Evolutionary conservation across 2,888 invertebrate genomes (phyloP), one percentile per base, ranked within the genome.

Genomic region (Andrena dorsata): DNA sequence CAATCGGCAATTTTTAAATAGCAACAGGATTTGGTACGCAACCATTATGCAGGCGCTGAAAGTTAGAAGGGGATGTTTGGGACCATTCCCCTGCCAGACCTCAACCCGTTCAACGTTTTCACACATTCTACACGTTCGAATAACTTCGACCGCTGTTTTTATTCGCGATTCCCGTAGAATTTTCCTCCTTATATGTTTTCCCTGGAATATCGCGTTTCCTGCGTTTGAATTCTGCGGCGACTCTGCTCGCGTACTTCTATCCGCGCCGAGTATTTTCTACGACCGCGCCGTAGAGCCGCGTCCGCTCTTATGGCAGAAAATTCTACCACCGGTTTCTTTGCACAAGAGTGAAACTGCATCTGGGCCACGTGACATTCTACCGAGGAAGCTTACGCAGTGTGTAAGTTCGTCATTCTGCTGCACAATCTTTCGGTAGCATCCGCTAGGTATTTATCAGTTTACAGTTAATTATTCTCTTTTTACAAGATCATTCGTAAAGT

Each of bases 371-470:
- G 83, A 71, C 66, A 73, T 23, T 35, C 51, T 56, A 70, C n/a
- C 71, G 83, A 79, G 83, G 83, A 83, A 83, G 83, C 68, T 77
- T 63, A 73, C 49, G 26, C 58, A 70, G 35, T n/a, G n/a, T 35
- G 73, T 10, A 60, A 64, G 77, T 70, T 73, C 72, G 49, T 70
- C 26, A 41, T 65, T 61, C 68, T 1, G 10, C 30, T 35, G 49
- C 2, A 16, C 23, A 28, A 63, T 71, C 47, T 16, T 32, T 20
- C 13, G 28, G 28, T 20, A 26, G 0, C 4, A 6, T 35, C 2
- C 13, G 10, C 2, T 41, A 61, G 6, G 63, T 35, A 13, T 68
- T 56, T 56, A 20, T 68, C 26, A 1, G 47, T n/a, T n/a, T 10
- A 32, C 30, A n/a, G n/a, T 32, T 20, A n/a, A 13, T 20, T 13